phyloP scores from a whole-genome alignment of 1,140 invertebrate species.

The Radopholus similis region DNA sequence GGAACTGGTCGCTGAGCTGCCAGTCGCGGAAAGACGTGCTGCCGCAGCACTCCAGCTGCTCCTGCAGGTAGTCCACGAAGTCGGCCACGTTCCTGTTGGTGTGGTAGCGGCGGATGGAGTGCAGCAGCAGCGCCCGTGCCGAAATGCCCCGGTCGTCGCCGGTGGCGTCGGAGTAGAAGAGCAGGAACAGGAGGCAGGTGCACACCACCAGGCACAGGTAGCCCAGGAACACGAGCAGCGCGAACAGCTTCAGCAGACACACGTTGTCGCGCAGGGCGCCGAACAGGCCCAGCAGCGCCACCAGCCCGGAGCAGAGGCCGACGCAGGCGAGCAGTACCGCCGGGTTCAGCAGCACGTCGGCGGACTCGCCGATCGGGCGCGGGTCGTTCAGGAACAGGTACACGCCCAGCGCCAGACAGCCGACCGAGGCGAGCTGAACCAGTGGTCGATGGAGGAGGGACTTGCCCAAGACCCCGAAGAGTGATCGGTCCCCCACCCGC shows the following conservation, averaged over 20 bases:
- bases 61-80: conserved; percentile 57
- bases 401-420: conserved; percentile 48
- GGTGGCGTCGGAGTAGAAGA: conserved; percentile 54
- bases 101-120: conserved; percentile 49
- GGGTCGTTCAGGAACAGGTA: conserved; percentile 57
- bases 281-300: conserved; percentile 51
- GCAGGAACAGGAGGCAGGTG: conserved; percentile 51
- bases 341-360: conserved; percentile 55
- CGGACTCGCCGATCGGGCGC: conserved; percentile 45
- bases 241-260: conserved; percentile 55
- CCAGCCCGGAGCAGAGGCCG: conserved; percentile 45
- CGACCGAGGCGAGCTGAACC: conserved; percentile 51
- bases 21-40: conserved; percentile 57
- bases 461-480: not conserved
- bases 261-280: conserved; percentile 53
- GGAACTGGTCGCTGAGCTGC: conserved; percentile 57
- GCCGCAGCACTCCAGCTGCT: conserved; percentile 59
- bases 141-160: conserved; percentile 33
- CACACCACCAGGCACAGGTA: conserved; percentile 51
- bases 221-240: conserved; percentile 47
- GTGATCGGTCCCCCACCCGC: not conserved
- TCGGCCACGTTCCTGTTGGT: conserved; percentile 51
- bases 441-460: not conserved
- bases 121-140: conserved; percentile 43
- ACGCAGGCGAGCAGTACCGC: conserved; percentile 50